Base-by-base conservation (phyloP, 2,113 vertebrate genomes). In the Vulpes lagopus region DNA sequence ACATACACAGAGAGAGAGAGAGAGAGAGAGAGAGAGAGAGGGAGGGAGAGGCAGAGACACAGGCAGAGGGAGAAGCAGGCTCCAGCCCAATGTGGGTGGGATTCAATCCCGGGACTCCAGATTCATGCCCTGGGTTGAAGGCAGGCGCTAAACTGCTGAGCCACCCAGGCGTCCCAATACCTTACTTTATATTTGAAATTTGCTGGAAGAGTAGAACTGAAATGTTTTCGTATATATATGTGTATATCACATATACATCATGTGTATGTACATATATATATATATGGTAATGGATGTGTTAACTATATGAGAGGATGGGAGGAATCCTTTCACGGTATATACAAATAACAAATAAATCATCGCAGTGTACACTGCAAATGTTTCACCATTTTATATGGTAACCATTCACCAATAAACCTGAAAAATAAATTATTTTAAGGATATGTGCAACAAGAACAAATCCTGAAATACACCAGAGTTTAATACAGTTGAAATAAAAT, bases 401-500 rank as follows among this genome's bases (percentile, higher is more conserved):
- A 60, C 25, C 27, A 27, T 30, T 59, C n/a, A 23, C 74, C 23
- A 74, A 30, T 59, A 73, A 73, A 59, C 1, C 11, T 69, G 62
- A 73, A 83, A 65, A 51, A 59, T 62, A 79, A 51, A 65, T 49
- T 81, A 55, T 65, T 59, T 65, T 59, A 67, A 88, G 35, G 15
- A 57, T 89, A 88, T 49, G 79, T 55, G 16, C 20, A 91, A 57
- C 20, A 64, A 89, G 27, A 57, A 79, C 49, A 73, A 84, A 84
- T 43, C 32, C 71, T 51, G 16, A 92, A 87, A 62, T 49, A 79
- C 12, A 43, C 3, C 11, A 43, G 49, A 94, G 30, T 84, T 78
- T 71, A 95, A 64, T 35, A 84, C 17, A 27, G 8, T 73, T 97
- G 4, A 25, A 79, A 80, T 90, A 74, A 73, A 97, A 85, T 85